Percentiles rank a stretch among this genome's conserved stretches.
Evolutionary conservation across 37 sponge, comb jelly and placozoan species (phyloP).

Genomic region (Axinella damicornis): DNA sequence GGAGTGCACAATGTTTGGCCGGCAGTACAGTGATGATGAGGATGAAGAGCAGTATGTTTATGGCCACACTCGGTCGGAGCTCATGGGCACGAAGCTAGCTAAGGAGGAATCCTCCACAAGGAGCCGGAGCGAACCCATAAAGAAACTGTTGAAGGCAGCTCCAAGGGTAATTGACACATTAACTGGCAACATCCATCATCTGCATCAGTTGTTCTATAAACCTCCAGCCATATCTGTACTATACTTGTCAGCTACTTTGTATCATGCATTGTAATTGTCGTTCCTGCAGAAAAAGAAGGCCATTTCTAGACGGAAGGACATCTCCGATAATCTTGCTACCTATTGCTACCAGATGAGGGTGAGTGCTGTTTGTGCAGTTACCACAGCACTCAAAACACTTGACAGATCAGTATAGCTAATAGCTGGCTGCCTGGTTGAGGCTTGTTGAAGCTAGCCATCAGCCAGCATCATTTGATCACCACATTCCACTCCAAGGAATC

Average conservation of each 20-base stretch:
- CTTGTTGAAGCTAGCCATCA: no score
- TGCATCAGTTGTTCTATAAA: no score
- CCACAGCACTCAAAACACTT: no score
- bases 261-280: background rate
- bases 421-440: no score
- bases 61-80: background rate
- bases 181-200: no score
- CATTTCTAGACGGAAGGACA: constrained; percentile 29
- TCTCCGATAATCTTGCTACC: constrained; percentile 59
- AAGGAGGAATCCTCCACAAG: background rate
- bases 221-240: background rate
- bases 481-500: no score
- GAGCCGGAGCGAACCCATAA: background rate
- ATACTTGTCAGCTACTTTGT: background rate
- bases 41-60: constrained; percentile 14
- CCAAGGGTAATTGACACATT: no score
- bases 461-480: no score
- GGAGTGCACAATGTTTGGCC: constrained; percentile 32
- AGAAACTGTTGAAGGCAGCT: background rate
- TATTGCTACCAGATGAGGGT: constrained; percentile 66
- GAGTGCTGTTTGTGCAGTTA: background rate
- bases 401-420: no score
- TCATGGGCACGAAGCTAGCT: constrained; percentile 38
- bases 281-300: constrained; percentile 58
- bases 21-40: constrained; percentile 62